phyloP scores from a whole-genome alignment of 2,797 vertebrate genomes.

The Mormyrops attenuatus region DNA sequence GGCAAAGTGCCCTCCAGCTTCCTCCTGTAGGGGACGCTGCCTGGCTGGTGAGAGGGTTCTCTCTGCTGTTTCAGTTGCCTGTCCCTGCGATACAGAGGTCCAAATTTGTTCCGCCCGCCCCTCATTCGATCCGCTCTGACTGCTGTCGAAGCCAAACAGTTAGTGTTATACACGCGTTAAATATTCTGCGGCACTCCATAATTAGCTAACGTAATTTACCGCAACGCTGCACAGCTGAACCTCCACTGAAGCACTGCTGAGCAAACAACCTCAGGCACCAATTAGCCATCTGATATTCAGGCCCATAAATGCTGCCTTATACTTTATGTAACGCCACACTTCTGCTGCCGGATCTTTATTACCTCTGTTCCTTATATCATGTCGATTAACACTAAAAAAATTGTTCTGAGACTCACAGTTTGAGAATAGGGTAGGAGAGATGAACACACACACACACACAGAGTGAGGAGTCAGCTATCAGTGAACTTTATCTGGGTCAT shows the following conservation, averaged over 20 bases:
- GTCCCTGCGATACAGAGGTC: conserved; percentile 67
- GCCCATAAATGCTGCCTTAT: neutral
- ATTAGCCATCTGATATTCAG: neutral
- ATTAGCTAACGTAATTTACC: neutral
- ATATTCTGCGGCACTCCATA: neutral
- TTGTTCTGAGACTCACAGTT: neutral
- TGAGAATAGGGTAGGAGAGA: neutral
- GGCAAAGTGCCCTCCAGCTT: conserved; percentile 57
- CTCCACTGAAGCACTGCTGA: neutral
- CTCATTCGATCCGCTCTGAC: conserved; percentile 73
- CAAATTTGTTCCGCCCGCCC: conserved; percentile 75
- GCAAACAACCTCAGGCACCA: neutral
- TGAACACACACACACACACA: neutral
- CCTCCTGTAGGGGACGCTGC: conserved; percentile 49
- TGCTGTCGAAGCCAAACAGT: conserved; percentile 48
- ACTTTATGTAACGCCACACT: neutral
- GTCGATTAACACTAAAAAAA: neutral
- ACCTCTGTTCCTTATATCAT: neutral
- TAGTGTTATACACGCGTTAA: neutral
- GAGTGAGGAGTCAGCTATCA: neutral
- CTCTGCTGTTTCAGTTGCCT: conserved; percentile 67
- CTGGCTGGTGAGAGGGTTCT: conserved; percentile 36
- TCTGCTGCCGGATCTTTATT: neutral
- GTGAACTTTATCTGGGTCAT: conserved; percentile 39
- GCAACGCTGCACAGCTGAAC: neutral